Conservation (phyloP, 37 sponge, comb jelly and placozoan genomes). For the Haliclona indistincta region DNA sequence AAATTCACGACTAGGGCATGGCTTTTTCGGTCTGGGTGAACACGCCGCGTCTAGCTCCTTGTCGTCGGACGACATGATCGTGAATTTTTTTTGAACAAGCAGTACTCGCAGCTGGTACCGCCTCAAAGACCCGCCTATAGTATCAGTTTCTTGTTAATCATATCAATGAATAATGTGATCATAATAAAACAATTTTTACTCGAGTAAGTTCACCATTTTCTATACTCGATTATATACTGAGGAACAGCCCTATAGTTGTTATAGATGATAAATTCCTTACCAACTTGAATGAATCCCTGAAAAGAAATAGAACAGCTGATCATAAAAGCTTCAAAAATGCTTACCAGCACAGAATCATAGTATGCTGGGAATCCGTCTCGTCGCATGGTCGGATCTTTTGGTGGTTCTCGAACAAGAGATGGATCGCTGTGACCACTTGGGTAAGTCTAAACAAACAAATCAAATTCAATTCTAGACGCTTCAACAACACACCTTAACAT, state of each 20-base stretch:
- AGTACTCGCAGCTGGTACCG: too few species aligned
- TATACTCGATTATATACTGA: constrained; percentile 74
- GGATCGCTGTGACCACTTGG: constrained; percentile 32
- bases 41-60: too few species aligned
- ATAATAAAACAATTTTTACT: too few species aligned
- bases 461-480: neutral
- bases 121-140: too few species aligned
- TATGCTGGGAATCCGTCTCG: constrained; percentile 26
- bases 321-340: too few species aligned
- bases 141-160: too few species aligned
- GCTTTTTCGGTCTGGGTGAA: too few species aligned
- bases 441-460: constrained; percentile 36
- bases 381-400: constrained; percentile 17
- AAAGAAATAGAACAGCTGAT: neutral
- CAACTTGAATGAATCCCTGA: constrained; percentile 70
- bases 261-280: constrained; percentile 73
- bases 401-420: constrained; percentile 58
- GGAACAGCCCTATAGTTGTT: constrained; percentile 76
- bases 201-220: too few species aligned
- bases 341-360: constrained; percentile 76
- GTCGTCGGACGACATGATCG: too few species aligned
- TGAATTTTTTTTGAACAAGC: too few species aligned
- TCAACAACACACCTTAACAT: constrained; percentile 75
- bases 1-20: too few species aligned
- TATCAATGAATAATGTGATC: too few species aligned